These are phyloP conservation scores for Petaurus breviceps DNA, from an alignment of 2,113 vertebrate species.

Conservation along the genomic window DNA sequence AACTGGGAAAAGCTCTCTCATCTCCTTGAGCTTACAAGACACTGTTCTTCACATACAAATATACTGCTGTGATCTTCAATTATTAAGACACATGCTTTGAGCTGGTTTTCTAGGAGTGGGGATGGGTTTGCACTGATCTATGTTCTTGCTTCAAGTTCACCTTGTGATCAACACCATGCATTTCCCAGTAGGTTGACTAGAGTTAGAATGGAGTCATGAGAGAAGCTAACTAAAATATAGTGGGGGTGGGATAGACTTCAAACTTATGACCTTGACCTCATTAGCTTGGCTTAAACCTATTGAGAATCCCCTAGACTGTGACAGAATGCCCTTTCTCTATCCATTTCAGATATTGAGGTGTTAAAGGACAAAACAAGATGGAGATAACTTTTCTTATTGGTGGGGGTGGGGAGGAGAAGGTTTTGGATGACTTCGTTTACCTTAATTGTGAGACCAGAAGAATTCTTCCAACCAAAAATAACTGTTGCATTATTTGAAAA, in stretches of 20 bases:
- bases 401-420: not conserved
- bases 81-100: slow-evolving; percentile 2
- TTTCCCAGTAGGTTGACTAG: not conserved
- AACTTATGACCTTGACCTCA: not conserved
- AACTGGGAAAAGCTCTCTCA: not conserved
- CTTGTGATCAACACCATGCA: not conserved
- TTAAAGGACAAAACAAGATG: not conserved
- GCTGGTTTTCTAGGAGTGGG: not conserved
- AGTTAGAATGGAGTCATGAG: not conserved
- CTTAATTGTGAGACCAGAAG: not conserved
- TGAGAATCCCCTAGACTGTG: not conserved
- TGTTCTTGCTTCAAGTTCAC: not conserved
- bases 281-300: not conserved
- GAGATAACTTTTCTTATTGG: not conserved
- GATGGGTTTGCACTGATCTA: not conserved
- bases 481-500: not conserved
- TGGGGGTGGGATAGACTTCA: not conserved
- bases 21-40: not conserved
- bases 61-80: not conserved
- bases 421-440: not conserved
- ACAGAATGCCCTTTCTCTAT: not conserved
- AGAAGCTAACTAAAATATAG: not conserved
- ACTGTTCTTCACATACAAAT: not conserved
- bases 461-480: not conserved
- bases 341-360: not conserved